A percentile compares a stretch with the other conserved stretches of the same genome.
Conservation (phyloP, 2,888 invertebrate genomes). For the Sturmia bella region DNA sequence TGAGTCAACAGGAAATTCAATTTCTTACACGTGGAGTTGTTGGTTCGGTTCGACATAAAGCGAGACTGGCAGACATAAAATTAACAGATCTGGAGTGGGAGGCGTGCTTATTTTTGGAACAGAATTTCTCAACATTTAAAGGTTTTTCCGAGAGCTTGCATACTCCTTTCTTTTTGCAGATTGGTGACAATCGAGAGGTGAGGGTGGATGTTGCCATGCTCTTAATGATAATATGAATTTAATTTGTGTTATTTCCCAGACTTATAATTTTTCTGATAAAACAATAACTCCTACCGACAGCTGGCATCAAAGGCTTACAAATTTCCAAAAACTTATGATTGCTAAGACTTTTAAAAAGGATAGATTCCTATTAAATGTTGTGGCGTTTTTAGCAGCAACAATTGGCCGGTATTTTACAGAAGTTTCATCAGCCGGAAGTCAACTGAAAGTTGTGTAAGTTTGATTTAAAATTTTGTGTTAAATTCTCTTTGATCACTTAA, state of each 20-base stretch:
- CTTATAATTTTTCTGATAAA: slow-evolving; percentile 83
- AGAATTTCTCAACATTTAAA: slow-evolving; percentile 83
- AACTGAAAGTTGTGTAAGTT: slow-evolving; percentile 78
- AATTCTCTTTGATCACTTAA: too few relatives aligned
- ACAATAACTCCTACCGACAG: slow-evolving; percentile 78
- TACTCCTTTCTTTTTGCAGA: slow-evolving; percentile 83
- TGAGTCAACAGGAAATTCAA: slow-evolving; percentile 87
- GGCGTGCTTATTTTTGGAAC: slow-evolving; percentile 85
- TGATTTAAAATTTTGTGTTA: too few relatives aligned
- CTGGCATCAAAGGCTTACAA: slow-evolving; percentile 86
- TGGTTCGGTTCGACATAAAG: slow-evolving; percentile 83
- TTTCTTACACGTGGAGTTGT: slow-evolving; percentile 90
- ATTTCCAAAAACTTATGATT: slow-evolving; percentile 92
- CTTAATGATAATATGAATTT: neutral
- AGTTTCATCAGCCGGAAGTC: slow-evolving; percentile 86
- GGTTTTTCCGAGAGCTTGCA: slow-evolving; percentile 83
- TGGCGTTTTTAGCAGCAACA: slow-evolving; percentile 89
- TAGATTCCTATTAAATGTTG: slow-evolving; percentile 90
- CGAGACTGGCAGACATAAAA: slow-evolving; percentile 83
- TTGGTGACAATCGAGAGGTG: slow-evolving; percentile 84
- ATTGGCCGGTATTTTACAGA: slow-evolving; percentile 91
- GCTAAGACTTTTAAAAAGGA: slow-evolving; percentile 90
- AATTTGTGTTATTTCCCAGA: slow-evolving; percentile 79
- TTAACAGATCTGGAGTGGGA: slow-evolving; percentile 88
- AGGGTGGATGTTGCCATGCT: neutral